Evolutionary conservation across 2,888 invertebrate species (phyloP), one percentile per base, ranked within the genome.

Genomic region (Orthosia incerta): DNA sequence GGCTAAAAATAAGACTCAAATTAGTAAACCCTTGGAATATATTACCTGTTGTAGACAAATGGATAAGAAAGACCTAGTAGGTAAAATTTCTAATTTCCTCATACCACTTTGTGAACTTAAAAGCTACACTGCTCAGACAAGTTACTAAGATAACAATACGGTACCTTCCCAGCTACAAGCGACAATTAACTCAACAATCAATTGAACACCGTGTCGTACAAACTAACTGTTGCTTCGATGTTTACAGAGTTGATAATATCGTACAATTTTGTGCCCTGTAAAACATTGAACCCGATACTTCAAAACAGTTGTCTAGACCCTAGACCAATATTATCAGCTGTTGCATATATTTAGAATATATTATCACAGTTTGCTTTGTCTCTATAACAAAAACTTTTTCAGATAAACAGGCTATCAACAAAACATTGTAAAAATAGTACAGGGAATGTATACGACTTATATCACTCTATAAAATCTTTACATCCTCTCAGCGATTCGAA

Each of bases 381-480:
- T 51, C 16, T 56, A 48, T 55, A 74, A 7, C 16, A 75, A 63
- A 23, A 48, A 46, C n/a, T 13, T 26, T 26, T 20, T 46, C 20
- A 15, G 15, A 51, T 59, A 48, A 20, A 12, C 16, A 51, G 55
- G 23, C 50, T 45, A 69, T 69, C 4, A 57, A 69, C 1, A 62
- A 13, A 80, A 67, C 63, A 60, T 59, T 79, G n/a, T 79, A 56
- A 79, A 73, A 62, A 45, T 31, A 18, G 2, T 23, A 64, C 73
- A 67, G 75, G 74, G 68, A 82, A 86, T 83, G 74, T 88, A 86
- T 82, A 86, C 79, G 83, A 85, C 80, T 77, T 79, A 57, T 80
- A 80, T 75, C 64, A 75, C 74, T 78, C 71, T 75, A 83, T 89
- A 88, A 89, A 88, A 74, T 46, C 61, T 84, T 83, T 75, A 88